phyloP scores from a whole-genome alignment of 2,113 vertebrate species.

The Taurulus bubalis region DNA sequence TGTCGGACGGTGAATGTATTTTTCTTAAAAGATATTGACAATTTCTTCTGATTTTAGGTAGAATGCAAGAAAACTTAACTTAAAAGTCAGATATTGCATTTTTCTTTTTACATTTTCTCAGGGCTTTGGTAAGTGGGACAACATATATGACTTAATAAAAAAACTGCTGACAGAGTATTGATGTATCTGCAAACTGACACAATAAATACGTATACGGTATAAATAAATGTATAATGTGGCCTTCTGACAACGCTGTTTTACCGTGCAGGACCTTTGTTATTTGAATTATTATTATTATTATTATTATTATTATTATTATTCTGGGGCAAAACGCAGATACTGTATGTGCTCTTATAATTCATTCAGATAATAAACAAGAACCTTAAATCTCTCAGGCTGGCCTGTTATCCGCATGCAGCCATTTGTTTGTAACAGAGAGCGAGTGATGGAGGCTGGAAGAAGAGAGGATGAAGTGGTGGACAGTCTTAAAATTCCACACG shows the following conservation, averaged over 20 bases:
- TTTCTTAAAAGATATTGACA: neutral
- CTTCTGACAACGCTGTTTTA: slow-evolving; percentile 1
- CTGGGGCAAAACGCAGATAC: neutral
- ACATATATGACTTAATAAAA: neutral
- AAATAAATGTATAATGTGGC: neutral
- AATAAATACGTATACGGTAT: neutral
- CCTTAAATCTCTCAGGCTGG: slow-evolving; percentile 1
- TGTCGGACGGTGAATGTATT: slow-evolving; percentile 37
- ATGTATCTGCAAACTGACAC: neutral
- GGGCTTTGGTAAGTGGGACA: slow-evolving; percentile 25
- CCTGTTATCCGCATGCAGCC: slow-evolving; percentile 21
- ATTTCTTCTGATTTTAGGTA: neutral
- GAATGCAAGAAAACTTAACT: neutral
- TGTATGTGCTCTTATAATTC: neutral
- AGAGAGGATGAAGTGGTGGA: slow-evolving; percentile 43
- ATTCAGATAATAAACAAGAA: slow-evolving; percentile 37
- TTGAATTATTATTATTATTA: neutral
- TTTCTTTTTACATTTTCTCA: slow-evolving; percentile 37
- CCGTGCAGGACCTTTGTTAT: slow-evolving; percentile 21
- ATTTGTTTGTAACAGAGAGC: neutral
- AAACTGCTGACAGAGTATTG: neutral
- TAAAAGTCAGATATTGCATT: neutral
- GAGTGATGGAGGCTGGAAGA: slow-evolving; percentile 56
- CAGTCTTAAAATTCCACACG: slow-evolving; percentile 66
- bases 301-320: neutral